A percentile compares a stretch with the other conserved stretches of the same genome.
phyloP scores from a whole-genome alignment of 2,797 vertebrate genomes.

The Telmatherina bonti region DNA sequence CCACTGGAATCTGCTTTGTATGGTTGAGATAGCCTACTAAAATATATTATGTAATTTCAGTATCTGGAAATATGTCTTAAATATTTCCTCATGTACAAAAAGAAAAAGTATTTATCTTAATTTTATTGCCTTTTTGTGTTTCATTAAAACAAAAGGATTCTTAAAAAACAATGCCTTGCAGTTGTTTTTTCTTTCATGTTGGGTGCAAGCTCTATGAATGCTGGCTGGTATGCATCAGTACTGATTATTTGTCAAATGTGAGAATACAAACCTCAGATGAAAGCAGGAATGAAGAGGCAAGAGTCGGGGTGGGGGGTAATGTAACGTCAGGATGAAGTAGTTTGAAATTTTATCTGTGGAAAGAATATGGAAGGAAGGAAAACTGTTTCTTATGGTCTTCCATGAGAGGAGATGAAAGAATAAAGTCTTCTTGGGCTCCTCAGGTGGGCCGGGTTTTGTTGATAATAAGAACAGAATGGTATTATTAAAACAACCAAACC shows the following conservation, averaged over 20 bases:
- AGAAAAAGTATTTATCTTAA: conserved; percentile 87
- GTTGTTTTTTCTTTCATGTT: conserved; percentile 1
- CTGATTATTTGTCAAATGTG: conserved; percentile 62
- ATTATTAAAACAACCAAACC: conserved; percentile 75
- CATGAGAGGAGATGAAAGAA: conserved; percentile 45
- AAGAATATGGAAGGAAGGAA: conserved; percentile 63
- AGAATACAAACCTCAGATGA: conserved; percentile 59
- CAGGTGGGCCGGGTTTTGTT: conserved; percentile 76
- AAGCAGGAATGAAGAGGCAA: conserved; percentile 51
- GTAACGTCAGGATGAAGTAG: conserved; percentile 59
- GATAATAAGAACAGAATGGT: conserved; percentile 72
- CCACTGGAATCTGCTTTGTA: conserved; percentile 83
- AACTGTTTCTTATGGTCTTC: conserved; percentile 67
- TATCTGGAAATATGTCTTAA: conserved; percentile 81
- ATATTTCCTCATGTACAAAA: conserved; percentile 85
- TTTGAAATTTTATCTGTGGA: conserved; percentile 72
- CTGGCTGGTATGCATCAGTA: conserved; percentile 59
- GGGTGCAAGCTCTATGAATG: conserved; percentile 50
- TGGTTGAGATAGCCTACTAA: conserved; percentile 77
- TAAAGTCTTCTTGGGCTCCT: conserved; percentile 59
- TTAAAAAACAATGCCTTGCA: conserved; percentile 56
- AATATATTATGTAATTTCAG: conserved; percentile 80
- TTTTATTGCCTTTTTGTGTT: conserved; percentile 88
- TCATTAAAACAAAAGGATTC: conserved; percentile 84
- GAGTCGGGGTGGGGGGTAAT: not conserved